A percentile compares a stretch with the other conserved stretches of the same genome.
phyloP scores from a whole-genome alignment of 2,113 vertebrate species.

The Sebastes fasciatus region DNA sequence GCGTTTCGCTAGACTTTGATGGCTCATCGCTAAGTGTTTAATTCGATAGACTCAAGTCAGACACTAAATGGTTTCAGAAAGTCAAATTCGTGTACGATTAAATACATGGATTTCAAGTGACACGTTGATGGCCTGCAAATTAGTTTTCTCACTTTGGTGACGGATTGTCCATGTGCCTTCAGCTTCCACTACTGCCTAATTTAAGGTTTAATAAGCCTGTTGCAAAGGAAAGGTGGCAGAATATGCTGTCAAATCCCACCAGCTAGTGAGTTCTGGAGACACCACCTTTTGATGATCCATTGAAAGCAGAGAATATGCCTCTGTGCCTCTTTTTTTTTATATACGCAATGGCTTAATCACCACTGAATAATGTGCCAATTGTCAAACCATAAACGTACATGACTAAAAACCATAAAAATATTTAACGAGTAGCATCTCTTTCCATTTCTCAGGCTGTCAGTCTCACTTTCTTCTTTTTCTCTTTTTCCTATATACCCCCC shows the following conservation, averaged over 20 bases:
- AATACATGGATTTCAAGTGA: slow-evolving; percentile 32
- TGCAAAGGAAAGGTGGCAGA: slow-evolving; percentile 32
- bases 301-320: slow-evolving; percentile 31
- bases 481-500: slow-evolving; percentile 11
- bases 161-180: slow-evolving; percentile 32
- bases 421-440: slow-evolving; percentile 9
- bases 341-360: neutral
- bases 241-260: slow-evolving; percentile 35
- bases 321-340: neutral
- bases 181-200: slow-evolving; percentile 48
- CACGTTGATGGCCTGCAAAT: slow-evolving; percentile 29
- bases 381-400: slow-evolving; percentile 20
- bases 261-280: neutral
- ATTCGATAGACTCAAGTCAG: slow-evolving; percentile 21
- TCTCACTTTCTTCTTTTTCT: neutral
- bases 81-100: neutral
- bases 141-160: slow-evolving; percentile 34
- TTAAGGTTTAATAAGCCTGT: slow-evolving; percentile 50
- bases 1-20: slow-evolving; percentile 33
- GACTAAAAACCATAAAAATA: slow-evolving; percentile 27
- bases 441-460: slow-evolving; percentile 8
- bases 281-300: slow-evolving; percentile 24
- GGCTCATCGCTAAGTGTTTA: slow-evolving; percentile 20
- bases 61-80: slow-evolving; percentile 8
- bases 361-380: slow-evolving; percentile 6